Evolutionary conservation across 2,888 invertebrate genomes (phyloP).

Genomic region (Drosophila crucigera): DNA sequence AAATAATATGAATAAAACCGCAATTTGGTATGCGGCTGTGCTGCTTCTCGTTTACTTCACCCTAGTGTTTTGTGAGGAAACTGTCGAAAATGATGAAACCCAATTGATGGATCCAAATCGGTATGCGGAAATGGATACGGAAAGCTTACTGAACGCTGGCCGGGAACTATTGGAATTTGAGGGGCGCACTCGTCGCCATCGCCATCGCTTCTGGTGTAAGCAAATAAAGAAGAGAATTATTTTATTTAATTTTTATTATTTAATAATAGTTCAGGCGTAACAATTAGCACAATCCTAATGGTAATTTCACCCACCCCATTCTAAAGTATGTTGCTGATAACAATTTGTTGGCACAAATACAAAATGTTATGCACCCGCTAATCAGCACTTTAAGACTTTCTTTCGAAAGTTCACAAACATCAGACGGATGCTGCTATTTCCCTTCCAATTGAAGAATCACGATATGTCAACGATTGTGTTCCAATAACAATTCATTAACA

Average conservation of each 20-base stretch:
- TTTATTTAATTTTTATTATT: conserved; percentile 14
- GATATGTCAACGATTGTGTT: conserved; percentile 43
- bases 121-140: conserved; percentile 36
- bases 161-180: conserved; percentile 73
- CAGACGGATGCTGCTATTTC: conserved; percentile 25
- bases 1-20: conserved; percentile 73
- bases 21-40: conserved; percentile 70
- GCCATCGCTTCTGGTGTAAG: conserved; percentile 72
- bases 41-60: conserved; percentile 75
- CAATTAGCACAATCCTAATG: conserved; percentile 42
- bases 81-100: conserved; percentile 33
- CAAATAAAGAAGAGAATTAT: background rate
- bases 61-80: conserved; percentile 73
- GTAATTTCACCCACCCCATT: conserved; percentile 31
- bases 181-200: conserved; percentile 73
- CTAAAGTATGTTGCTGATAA: conserved; percentile 21
- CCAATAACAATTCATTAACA: conserved; percentile 73
- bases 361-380: conserved; percentile 29
- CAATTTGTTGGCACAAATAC: background rate
- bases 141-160: conserved; percentile 48
- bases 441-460: conserved; percentile 71
- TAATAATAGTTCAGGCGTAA: conserved; percentile 32
- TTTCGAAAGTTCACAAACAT: conserved; percentile 66
- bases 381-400: conserved; percentile 60
- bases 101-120: conserved; percentile 39